phyloP scores from a whole-genome alignment of 2,113 vertebrate genomes.

The Strix aluco region DNA sequence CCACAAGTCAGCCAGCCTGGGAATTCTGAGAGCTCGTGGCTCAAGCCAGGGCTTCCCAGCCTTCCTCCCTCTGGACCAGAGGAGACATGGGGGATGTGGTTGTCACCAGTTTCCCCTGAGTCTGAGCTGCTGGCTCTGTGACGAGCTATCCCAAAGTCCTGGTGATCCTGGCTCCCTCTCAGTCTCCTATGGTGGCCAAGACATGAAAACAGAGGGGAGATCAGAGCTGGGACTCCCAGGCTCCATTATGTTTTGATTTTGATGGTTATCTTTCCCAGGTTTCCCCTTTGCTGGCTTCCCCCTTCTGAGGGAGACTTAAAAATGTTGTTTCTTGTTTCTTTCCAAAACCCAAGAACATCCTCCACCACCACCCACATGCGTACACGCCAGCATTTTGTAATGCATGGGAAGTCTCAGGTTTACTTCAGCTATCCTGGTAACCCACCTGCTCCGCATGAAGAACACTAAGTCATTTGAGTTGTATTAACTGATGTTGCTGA shows the following conservation, averaged over 20 bases:
- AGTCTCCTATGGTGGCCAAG: neutral
- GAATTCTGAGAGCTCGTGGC: neutral
- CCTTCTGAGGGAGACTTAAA: neutral
- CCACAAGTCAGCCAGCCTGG: neutral
- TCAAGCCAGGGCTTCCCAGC: neutral
- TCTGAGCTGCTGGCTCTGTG: neutral
- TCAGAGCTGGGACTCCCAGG: neutral
- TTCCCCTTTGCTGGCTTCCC: neutral
- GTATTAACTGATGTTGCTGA: neutral
- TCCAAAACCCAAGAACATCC: neutral
- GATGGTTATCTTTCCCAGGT: slow-evolving; percentile 12
- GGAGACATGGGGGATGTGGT: slow-evolving; percentile 4
- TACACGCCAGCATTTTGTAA: rapidly evolving
- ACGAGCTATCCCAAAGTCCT: neutral
- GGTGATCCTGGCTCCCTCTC: slow-evolving; percentile 1
- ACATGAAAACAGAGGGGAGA: neutral
- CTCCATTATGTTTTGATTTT: slow-evolving; percentile 1
- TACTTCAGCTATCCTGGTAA: neutral
- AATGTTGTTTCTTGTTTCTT: neutral
- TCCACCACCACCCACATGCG: neutral
- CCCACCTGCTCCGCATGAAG: neutral
- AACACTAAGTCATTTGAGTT: neutral
- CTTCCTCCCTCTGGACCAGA: neutral
- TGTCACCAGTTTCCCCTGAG: neutral
- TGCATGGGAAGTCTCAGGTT: neutral